Percentiles rank a stretch among this genome's conserved stretches.
Evolutionary conservation across 2,113 vertebrate genomes (phyloP).

Genomic region (Nothobranchius kuhntae): DNA sequence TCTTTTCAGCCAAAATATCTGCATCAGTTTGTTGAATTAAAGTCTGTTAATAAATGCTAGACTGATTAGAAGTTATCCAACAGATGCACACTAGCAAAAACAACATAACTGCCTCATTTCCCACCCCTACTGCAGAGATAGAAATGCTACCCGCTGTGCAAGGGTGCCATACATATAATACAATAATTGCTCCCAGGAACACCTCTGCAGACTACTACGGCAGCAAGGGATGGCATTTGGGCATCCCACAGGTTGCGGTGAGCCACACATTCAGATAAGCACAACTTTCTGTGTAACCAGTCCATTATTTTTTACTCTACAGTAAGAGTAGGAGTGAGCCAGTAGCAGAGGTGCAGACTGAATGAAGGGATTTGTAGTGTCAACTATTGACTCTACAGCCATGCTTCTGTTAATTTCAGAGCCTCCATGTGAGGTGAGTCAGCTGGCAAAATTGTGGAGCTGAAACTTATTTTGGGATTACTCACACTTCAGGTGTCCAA

Average conservation of each 20-base stretch:
- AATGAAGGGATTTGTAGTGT: neutral
- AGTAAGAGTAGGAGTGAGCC: neutral
- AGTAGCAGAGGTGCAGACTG: neutral
- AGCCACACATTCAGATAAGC: neutral
- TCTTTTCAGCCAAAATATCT: neutral
- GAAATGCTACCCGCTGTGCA: neutral
- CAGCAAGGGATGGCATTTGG: neutral
- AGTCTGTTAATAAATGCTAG: neutral
- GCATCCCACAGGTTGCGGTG: conserved; percentile 3
- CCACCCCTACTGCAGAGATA: neutral
- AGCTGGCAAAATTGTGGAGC: neutral
- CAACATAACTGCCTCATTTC: neutral
- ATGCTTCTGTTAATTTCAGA: neutral
- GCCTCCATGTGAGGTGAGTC: neutral
- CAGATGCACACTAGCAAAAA: neutral
- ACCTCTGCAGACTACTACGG: conserved; percentile 3
- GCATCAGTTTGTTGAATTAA: neutral
- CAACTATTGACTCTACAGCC: neutral
- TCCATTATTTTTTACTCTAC: neutral
- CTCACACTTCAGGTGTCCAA: neutral
- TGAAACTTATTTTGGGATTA: neutral
- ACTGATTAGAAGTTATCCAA: neutral
- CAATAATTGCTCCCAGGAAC: conserved; percentile 12
- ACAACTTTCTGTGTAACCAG: neutral
- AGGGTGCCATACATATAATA: neutral